phyloP scores from a whole-genome alignment of 2,113 vertebrate species.

The Etheostoma cragini region DNA sequence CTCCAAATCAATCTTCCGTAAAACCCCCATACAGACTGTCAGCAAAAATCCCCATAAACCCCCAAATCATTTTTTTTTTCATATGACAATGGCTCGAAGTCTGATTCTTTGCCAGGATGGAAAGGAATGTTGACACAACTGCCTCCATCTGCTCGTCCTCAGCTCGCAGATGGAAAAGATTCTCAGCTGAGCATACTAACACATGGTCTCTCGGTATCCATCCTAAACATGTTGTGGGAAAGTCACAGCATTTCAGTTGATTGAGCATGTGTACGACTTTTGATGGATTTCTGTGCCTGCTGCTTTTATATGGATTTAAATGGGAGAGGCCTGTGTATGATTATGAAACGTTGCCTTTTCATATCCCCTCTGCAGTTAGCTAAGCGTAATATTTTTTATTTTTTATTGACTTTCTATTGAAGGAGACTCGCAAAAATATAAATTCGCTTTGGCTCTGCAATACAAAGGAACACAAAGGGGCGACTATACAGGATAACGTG shows the following conservation, averaged over 20 bases:
- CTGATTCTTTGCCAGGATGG: slow-evolving; percentile 42
- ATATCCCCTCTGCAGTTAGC: slow-evolving; percentile 14
- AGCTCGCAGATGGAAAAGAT: slow-evolving; percentile 58
- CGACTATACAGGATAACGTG: slow-evolving; percentile 48
- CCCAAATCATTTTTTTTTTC: slow-evolving; percentile 11
- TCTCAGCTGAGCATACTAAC: slow-evolving; percentile 59
- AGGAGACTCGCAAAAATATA: slow-evolving; percentile 41
- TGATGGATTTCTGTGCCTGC: slow-evolving; percentile 37
- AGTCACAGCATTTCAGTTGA: slow-evolving; percentile 41
- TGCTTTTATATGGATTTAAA: slow-evolving; percentile 12
- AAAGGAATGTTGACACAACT: slow-evolving; percentile 70
- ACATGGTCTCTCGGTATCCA: slow-evolving; percentile 61
- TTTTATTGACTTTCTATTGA: slow-evolving; percentile 37
- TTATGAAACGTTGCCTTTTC: slow-evolving; percentile 20
- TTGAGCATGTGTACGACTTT: slow-evolving; percentile 19
- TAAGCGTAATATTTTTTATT: not conserved
- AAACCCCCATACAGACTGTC: not conserved
- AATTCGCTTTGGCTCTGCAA: slow-evolving; percentile 16
- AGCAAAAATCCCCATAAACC: not conserved
- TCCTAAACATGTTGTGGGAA: slow-evolving; percentile 62
- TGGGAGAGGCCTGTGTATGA: slow-evolving; percentile 4
- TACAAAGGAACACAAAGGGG: slow-evolving; percentile 51
- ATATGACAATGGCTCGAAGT: slow-evolving; percentile 52
- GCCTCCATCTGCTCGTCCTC: slow-evolving; percentile 69
- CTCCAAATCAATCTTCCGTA: slow-evolving; percentile 22